Evolutionary conservation across 2,113 vertebrate species (phyloP), one percentile per base, ranked within the genome.

Genomic region (Maccullochella peelii): DNA sequence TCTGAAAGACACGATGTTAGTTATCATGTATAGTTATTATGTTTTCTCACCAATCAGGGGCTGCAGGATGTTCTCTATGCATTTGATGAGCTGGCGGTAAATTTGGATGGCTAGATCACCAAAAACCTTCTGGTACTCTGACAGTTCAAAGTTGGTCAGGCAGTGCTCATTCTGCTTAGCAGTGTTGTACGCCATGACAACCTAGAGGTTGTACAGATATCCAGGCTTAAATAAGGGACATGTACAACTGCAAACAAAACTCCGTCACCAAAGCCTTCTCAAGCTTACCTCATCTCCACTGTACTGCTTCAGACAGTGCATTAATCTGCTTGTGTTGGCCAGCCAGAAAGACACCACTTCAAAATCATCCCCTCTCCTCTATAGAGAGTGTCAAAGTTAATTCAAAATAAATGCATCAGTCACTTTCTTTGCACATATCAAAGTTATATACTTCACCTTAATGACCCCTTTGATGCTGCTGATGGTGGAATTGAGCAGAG

Each of bases 341-440:
- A 99, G 94, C 98, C 98, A 99, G 96, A 99, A 99, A 69, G 98
- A 99, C 68, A 98, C 96, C 0, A 95, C 96, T 88, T 98, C 98
- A 71, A 98, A 98, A 91, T 99, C 97, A 38, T 96, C 93, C 54
- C 97, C 96, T 95, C 94, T 96, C 96, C 96, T 98, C 98, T 99
- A 87, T 57, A 66, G 73, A 78, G 92, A 93, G 49, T 23, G 9
- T 4, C 9, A 75, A 54, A 57, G 44, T 57, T 0, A 36, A 70
- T 50, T 44, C 0, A 59, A 44, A 65, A 67, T 10, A n/a, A 62
- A 71, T 15, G 2, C 4, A 14, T 6, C 4, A 18, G 0, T 57
- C 55, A 15, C 20, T 12, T 44, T 36, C 1, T 72, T n/a, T 6
- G 7, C 4, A 47, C 7, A 10, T 1, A 74, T 63, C 12, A 20